A percentile compares a stretch with the other conserved stretches of the same genome.
These are phyloP conservation scores for Plebejus argus DNA, from an alignment of 2,888 invertebrate genomes.

Conservation along the genomic window DNA sequence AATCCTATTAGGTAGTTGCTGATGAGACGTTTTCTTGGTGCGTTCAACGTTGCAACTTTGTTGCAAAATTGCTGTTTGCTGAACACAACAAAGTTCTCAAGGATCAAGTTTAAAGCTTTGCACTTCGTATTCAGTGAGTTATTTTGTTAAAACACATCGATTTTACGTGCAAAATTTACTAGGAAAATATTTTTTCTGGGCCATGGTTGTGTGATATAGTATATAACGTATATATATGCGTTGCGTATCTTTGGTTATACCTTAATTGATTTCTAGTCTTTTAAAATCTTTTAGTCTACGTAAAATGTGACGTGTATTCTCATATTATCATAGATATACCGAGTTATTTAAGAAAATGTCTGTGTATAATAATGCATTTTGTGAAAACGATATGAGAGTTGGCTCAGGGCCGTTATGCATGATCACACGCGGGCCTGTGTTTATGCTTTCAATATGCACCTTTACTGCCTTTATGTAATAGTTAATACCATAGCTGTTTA, in stretches of 20 bases:
- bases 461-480: not conserved
- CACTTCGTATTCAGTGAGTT: not conserved
- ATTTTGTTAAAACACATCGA: too few species aligned
- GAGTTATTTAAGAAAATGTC: not conserved
- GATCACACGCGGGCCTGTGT: constrained; percentile 10
- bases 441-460: constrained; percentile 11
- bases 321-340: not conserved
- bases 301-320: too few species aligned
- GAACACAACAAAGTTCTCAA: not conserved
- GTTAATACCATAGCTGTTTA: not conserved
- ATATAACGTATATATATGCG: too few species aligned
- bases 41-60: not conserved
- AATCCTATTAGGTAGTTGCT: not conserved
- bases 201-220: too few species aligned
- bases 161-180: too few species aligned
- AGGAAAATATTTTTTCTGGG: too few species aligned
- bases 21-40: not conserved
- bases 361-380: not conserved
- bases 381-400: not conserved
- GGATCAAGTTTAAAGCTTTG: not conserved
- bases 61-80: not conserved
- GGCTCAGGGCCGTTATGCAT: not conserved
- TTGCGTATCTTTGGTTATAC: too few species aligned
- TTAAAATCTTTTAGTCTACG: too few species aligned
- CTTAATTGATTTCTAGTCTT: too few species aligned